Conservation (phyloP, 2,888 invertebrate species). For the Muscina levida region DNA sequence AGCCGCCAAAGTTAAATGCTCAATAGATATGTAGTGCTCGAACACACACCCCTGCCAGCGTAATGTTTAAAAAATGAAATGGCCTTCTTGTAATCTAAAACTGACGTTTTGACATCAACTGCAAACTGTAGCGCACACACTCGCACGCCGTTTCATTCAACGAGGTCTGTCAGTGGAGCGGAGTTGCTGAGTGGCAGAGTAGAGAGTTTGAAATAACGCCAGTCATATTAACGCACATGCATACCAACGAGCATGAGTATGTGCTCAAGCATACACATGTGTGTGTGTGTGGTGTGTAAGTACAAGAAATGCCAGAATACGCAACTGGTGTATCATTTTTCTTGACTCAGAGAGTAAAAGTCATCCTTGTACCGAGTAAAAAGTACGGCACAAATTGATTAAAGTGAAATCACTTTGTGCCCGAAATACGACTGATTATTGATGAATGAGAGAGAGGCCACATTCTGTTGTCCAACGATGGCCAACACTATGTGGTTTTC, state of each 20-base stretch:
- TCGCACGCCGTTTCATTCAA: background rate
- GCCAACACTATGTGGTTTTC: no score
- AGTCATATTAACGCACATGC: constrained; percentile 47
- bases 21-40: constrained; percentile 40
- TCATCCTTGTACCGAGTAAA: background rate
- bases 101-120: constrained; percentile 73
- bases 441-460: constrained; percentile 16
- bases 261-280: constrained; percentile 3
- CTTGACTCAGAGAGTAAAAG: constrained; percentile 7
- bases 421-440: no score
- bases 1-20: constrained; percentile 55
- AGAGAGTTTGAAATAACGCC: constrained; percentile 42
- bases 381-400: background rate
- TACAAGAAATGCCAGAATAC: no score
- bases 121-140: constrained; percentile 46
- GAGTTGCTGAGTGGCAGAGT: background rate
- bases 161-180: background rate
- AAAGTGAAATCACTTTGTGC: no score
- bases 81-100: constrained; percentile 68
- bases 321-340: constrained; percentile 43
- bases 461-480: no score
- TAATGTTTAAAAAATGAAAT: constrained; percentile 56
- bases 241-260: background rate
- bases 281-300: constrained; percentile 1
- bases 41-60: background rate